Conservation (phyloP, 2,888 invertebrate species). For the Deilephila elpenor region DNA sequence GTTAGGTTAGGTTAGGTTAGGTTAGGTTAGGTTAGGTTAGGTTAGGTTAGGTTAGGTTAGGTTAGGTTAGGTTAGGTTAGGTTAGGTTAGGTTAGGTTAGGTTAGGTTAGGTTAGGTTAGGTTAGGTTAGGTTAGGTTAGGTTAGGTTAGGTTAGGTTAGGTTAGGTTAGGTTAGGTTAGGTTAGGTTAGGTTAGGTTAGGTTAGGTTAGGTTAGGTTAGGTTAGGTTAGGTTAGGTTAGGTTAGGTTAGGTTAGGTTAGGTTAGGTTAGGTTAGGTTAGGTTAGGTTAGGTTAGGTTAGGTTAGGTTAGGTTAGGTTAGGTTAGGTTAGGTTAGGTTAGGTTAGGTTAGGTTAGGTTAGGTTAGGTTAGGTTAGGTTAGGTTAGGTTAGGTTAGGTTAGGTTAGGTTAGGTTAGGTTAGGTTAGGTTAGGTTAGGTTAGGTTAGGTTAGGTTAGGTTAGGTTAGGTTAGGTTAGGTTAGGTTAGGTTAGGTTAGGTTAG, state of each 20-base stretch:
- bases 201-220: not conserved
- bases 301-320: slow-evolving; percentile 29
- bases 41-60: no score
- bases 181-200: no score
- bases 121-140: no score
- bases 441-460: slow-evolving; percentile 29
- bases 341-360: slow-evolving; percentile 5
- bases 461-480: slow-evolving; percentile 29
- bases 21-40: no score
- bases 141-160: no score
- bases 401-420: slow-evolving; percentile 29
- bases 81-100: no score
- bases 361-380: slow-evolving; percentile 28
- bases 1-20: no score
- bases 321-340: slow-evolving; percentile 14
- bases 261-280: slow-evolving; percentile 30
- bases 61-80: no score
- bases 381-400: slow-evolving; percentile 29
- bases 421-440: slow-evolving; percentile 29
- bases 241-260: slow-evolving; percentile 30
- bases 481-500: slow-evolving; percentile 29
- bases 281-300: slow-evolving; percentile 30
- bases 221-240: slow-evolving; percentile 30
- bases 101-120: no score
- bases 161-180: no score